These are phyloP conservation scores for Nomada fucata DNA, from an alignment of 2,888 invertebrate species.

Conservation along the genomic window DNA sequence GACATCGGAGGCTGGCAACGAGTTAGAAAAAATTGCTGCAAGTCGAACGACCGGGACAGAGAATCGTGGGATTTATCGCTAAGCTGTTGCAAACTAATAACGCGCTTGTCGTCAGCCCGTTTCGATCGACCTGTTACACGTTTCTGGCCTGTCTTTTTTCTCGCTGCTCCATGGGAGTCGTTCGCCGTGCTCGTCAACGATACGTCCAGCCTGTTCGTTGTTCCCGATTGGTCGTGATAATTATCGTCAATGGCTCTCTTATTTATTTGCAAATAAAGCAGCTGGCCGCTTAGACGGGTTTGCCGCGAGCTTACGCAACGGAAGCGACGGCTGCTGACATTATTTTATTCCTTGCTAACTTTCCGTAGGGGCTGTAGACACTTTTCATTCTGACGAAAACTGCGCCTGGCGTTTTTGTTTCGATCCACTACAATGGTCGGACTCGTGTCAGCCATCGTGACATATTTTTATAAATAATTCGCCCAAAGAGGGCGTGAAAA, in stretches of 20 bases:
- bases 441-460: no score
- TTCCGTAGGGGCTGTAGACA: no score
- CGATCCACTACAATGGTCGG: no score
- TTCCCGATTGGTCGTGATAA: conserved; percentile 72
- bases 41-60: conserved; percentile 20
- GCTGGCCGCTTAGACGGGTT: conserved; percentile 41
- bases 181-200: conserved; percentile 23
- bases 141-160: conserved; percentile 32
- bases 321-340: conserved; percentile 21
- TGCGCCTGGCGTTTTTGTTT: no score
- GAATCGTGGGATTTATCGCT: conserved; percentile 62
- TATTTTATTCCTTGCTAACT: background rate
- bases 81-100: conserved; percentile 68
- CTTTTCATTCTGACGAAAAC: no score
- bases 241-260: conserved; percentile 67
- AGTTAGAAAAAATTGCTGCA: conserved; percentile 24
- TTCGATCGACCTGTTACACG: conserved; percentile 59
- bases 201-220: conserved; percentile 57
- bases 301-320: conserved; percentile 41
- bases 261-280: conserved; percentile 56
- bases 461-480: no score
- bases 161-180: background rate
- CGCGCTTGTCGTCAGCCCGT: conserved; percentile 43
- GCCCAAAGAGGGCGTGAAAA: no score
- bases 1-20: background rate